Evolutionary conservation across 2,113 vertebrate genomes (phyloP).

Genomic region (Thamnophis sirtalis): DNA sequence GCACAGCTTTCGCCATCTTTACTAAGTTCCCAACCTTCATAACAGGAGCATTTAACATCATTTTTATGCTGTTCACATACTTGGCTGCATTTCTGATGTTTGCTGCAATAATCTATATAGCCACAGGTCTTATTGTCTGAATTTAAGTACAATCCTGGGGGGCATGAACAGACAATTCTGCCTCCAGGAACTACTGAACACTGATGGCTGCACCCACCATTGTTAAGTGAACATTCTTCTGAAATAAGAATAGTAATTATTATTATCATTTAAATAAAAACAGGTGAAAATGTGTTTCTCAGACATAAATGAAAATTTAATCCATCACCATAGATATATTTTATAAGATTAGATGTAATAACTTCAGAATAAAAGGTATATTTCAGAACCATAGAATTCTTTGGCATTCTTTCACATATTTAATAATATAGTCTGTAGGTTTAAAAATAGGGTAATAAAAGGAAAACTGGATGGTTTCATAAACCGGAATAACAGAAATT

Average conservation of each 20-base stretch:
- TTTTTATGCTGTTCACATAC: constrained; percentile 94
- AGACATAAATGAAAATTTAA: background rate
- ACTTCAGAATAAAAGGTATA: background rate
- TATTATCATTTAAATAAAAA: background rate
- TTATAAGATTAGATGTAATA: background rate
- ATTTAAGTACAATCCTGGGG: constrained; percentile 81
- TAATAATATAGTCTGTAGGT: background rate
- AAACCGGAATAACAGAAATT: background rate
- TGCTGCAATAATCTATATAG: constrained; percentile 87
- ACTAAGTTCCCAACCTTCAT: constrained; percentile 88
- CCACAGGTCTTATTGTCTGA: constrained; percentile 90
- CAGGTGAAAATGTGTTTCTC: background rate
- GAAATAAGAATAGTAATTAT: constrained; percentile 32
- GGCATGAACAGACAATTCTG: constrained; percentile 90
- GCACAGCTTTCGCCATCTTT: constrained; percentile 87
- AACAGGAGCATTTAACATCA: constrained; percentile 93
- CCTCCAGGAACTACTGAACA: constrained; percentile 89
- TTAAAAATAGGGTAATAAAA: background rate
- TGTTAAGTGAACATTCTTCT: constrained; percentile 90
- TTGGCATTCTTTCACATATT: background rate
- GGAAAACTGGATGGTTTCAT: background rate
- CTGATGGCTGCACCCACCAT: constrained; percentile 94
- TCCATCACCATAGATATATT: background rate
- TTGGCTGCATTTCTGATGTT: constrained; percentile 91
- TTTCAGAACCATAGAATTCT: background rate